phyloP scores from a whole-genome alignment of 2,888 invertebrate genomes.

The Xanthorhoe designata region DNA sequence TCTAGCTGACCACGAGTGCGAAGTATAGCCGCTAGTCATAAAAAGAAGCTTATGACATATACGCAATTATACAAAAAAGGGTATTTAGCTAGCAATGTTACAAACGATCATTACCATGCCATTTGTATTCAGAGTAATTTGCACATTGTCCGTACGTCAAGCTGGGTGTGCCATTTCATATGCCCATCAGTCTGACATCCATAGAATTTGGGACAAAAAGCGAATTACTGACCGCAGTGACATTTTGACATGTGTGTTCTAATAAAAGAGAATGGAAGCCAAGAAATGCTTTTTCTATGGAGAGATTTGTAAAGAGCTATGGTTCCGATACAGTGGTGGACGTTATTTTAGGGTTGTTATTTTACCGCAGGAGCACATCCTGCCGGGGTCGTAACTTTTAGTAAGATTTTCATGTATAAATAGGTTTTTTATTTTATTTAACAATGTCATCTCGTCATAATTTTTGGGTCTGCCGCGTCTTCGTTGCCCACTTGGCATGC shows the following conservation, averaged over 20 bases:
- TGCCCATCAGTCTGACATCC: slow-evolving; percentile 56
- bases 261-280: slow-evolving; percentile 30
- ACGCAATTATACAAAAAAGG: not conserved
- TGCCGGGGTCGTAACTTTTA: no score
- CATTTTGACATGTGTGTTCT: slow-evolving; percentile 34
- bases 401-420: no score
- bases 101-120: slow-evolving; percentile 28
- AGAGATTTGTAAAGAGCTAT: slow-evolving; percentile 4
- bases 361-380: no score
- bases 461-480: no score
- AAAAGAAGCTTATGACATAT: not conserved
- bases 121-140: slow-evolving; percentile 36
- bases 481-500: no score
- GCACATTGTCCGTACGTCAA: slow-evolving; percentile 30
- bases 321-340: not conserved
- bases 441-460: no score
- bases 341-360: not conserved
- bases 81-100: slow-evolving; percentile 7
- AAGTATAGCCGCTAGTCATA: not conserved
- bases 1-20: no score
- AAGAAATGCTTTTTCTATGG: slow-evolving; percentile 27
- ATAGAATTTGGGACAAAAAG: slow-evolving; percentile 61
- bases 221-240: slow-evolving; percentile 51
- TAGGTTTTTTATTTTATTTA: no score
- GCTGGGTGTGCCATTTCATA: slow-evolving; percentile 49